phyloP scores from a whole-genome alignment of 2,888 invertebrate genomes.

The Tillus elongatus region DNA sequence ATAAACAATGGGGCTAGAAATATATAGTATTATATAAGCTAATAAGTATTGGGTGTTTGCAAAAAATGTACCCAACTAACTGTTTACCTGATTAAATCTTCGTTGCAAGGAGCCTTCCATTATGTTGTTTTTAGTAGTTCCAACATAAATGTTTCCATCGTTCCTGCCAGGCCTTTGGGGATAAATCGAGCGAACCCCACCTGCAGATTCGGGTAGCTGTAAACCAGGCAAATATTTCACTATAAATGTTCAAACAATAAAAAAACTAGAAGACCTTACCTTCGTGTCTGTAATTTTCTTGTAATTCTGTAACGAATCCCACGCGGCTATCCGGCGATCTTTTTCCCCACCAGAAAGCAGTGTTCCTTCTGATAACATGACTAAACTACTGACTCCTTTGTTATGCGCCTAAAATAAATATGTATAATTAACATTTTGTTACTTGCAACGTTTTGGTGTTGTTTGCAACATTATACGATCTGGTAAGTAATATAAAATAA shows the following conservation, averaged over 20 bases:
- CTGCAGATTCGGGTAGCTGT: slow-evolving; percentile 76
- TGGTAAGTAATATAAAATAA: no score
- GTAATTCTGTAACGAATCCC: slow-evolving; percentile 86
- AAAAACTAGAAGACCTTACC: no score
- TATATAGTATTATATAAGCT: no score
- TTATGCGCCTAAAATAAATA: slow-evolving; percentile 57
- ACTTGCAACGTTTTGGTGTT: no score
- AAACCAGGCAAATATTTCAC: no score
- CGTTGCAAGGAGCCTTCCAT: slow-evolving; percentile 84
- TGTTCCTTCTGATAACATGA: slow-evolving; percentile 85
- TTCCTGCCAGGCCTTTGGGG: slow-evolving; percentile 80
- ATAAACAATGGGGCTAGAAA: no score
- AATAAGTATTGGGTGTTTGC: no score
- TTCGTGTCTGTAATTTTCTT: slow-evolving; percentile 83
- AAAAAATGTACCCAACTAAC: no score
- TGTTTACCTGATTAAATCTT: slow-evolving; percentile 77
- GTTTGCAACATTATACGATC: no score
- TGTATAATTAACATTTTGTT: no score
- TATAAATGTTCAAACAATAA: no score
- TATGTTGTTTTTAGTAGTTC: slow-evolving; percentile 81
- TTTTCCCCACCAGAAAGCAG: slow-evolving; percentile 84
- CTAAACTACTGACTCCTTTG: slow-evolving; percentile 76
- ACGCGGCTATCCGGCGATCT: slow-evolving; percentile 82
- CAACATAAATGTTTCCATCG: slow-evolving; percentile 85
- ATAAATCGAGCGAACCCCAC: slow-evolving; percentile 83